Percentiles rank a stretch among this genome's conserved stretches.
phyloP scores from a whole-genome alignment of 2,888 invertebrate species.

The Lacanobia wlatinum region DNA sequence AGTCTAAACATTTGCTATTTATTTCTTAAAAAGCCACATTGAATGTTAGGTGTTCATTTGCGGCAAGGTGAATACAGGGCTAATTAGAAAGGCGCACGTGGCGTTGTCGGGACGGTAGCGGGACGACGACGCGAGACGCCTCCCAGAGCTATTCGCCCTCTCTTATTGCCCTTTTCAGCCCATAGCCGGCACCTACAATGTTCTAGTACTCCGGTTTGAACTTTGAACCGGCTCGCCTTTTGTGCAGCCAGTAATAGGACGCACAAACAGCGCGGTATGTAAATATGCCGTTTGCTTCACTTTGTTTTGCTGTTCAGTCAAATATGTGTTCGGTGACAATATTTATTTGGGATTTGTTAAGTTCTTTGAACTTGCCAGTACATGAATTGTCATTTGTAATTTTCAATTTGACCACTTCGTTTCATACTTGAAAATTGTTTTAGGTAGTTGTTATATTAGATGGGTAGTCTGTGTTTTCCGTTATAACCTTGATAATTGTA shows the following conservation, averaged over 20 bases:
- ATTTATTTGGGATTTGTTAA: conserved; percentile 32
- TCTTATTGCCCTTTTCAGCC: conserved; percentile 72
- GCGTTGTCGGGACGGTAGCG: conserved; percentile 62
- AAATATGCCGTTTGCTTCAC: conserved; percentile 5
- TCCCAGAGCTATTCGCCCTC: conserved; percentile 65
- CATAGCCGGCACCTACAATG: conserved; percentile 57
- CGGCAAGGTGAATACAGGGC: conserved; percentile 63
- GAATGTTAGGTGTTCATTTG: conserved; percentile 42
- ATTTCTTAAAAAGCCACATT: conserved; percentile 16
- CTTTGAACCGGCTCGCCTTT: conserved; percentile 54
- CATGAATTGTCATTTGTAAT: not conserved
- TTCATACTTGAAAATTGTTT: not conserved
- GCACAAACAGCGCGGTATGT: conserved; percentile 37
- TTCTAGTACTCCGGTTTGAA: conserved; percentile 53
- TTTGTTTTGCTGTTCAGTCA: conserved; percentile 38
- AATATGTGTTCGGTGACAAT: conserved; percentile 25
- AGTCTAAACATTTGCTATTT: not conserved
- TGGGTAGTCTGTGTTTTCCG: not conserved
- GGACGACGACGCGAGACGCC: conserved; percentile 57
- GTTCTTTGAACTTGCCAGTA: not conserved
- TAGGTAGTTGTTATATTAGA: not conserved
- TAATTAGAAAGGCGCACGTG: conserved; percentile 79
- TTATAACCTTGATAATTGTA: conserved; percentile 13
- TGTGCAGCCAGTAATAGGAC: conserved; percentile 49
- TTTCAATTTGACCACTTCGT: not conserved